These are phyloP conservation scores for Protaetia brevitarsis DNA, from an alignment of 1,140 invertebrate genomes.

Conservation along the genomic window DNA sequence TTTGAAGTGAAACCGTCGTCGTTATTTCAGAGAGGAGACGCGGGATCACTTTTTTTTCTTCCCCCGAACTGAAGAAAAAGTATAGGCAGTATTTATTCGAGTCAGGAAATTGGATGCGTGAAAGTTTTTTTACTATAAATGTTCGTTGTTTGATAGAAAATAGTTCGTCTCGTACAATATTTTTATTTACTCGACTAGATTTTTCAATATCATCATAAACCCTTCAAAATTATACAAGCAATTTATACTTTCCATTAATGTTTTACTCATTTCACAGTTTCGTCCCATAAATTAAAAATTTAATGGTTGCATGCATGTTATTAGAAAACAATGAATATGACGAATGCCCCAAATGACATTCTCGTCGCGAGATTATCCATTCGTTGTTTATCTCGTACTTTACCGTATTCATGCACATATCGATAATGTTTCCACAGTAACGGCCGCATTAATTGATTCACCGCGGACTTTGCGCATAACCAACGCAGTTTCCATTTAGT, in stretches of 20 bases:
- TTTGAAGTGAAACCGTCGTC: constrained; percentile 1
- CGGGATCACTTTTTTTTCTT: neutral
- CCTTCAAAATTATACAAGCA: neutral
- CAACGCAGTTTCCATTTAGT: constrained; percentile 2
- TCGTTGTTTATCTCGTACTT: neutral
- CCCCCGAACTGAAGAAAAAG: neutral
- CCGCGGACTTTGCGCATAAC: neutral
- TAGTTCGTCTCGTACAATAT: too few relatives aligned
- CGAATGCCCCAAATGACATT: neutral
- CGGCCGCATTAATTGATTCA: neutral
- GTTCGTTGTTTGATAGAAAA: too few relatives aligned
- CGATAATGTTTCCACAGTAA: neutral
- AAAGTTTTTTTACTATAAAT: neutral
- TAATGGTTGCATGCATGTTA: neutral
- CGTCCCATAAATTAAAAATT: constrained; percentile 4
- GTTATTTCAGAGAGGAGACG: neutral
- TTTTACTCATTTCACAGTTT: neutral
- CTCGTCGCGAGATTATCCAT: constrained; percentile 1
- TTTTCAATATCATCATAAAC: neutral
- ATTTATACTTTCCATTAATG: neutral
- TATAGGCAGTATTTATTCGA: neutral
- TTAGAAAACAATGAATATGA: constrained; percentile 7
- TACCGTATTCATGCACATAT: neutral
- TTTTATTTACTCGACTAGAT: neutral
- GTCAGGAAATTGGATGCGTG: neutral